Percentiles rank a stretch among this genome's conserved stretches.
Evolutionary conservation across 2,797 vertebrate species (phyloP).

Genomic region (Fistularia tabacaria): DNA sequence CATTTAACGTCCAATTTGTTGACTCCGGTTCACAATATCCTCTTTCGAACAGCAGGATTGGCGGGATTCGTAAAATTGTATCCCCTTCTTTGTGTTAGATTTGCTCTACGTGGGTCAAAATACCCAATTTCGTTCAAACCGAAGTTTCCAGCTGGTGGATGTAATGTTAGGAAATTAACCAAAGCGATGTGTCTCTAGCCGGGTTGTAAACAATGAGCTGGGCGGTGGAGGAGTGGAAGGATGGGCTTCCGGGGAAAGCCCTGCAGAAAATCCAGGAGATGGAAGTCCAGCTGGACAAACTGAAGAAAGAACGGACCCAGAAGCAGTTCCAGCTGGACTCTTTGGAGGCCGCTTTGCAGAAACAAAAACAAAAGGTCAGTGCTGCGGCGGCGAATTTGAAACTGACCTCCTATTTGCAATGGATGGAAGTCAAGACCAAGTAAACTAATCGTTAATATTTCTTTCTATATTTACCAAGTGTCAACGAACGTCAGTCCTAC

Average conservation of each 20-base stretch:
- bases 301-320: slow-evolving; percentile 87
- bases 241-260: slow-evolving; percentile 84
- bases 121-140: not conserved
- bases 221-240: slow-evolving; percentile 93
- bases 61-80: no score
- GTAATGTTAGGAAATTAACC: not conserved
- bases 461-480: no score
- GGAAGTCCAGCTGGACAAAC: slow-evolving; percentile 86
- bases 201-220: slow-evolving; percentile 82
- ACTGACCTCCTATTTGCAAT: not conserved
- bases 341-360: slow-evolving; percentile 85
- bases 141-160: no score
- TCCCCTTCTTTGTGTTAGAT: no score
- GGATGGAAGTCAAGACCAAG: not conserved
- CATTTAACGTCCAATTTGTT: no score
- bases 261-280: slow-evolving; percentile 91
- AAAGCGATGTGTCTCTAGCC: not conserved
- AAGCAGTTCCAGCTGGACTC: slow-evolving; percentile 89
- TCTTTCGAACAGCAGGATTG: no score
- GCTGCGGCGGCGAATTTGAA: not conserved
- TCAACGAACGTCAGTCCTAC: no score
- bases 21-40: no score
- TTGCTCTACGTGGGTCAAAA: not conserved
- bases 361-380: slow-evolving; percentile 90
- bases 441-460: no score